Base-by-base conservation (phyloP, 2,888 invertebrate genomes). In the Cactoblastis cactorum region DNA sequence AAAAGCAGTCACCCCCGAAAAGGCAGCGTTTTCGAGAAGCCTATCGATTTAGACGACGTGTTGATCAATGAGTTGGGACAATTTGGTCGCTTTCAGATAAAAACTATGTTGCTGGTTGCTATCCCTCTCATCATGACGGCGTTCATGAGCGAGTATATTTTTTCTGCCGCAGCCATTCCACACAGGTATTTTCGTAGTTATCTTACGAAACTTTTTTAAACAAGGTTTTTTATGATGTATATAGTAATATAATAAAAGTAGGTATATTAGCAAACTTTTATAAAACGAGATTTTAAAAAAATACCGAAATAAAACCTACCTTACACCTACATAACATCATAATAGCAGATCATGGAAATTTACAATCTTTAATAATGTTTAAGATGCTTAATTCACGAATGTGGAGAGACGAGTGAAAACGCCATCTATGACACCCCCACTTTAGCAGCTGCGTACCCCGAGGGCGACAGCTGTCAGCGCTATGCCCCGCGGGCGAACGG, bases 111-210 rank as follows among this genome's bases (percentile, higher is more conserved):
- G 19, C 72, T 94, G 49, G 90, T 93, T 38, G 88, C 91, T 52
- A 57, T 93, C 43, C 92, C 93, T 0, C 82, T 93, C 56, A 75
- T 92, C 48, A 91, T 93, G 71, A 91, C 93, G 9, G 92, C 92
- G 1, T 91, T 92, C 53, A 87, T 90, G 54, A 87, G 39, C 11
- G 53, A 56, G 14, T 54, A 49, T 15, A 45, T 52, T 8, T 53
- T 53, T 35, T 37, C 50, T 0, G 49, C 56, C 12, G 56, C 53
- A 4, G 49, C 50, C 1, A 52, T 56, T 12, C 53, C 52, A 9
- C 51, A 52, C 12, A 53, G 56, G 56, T 51, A 45, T 38, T 14
- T 45, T 33, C n/a, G 12, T 5, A 18, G n/a, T 39, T 9, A 6
- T 22, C 22, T 22, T 4, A 6, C 9, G 9, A 6, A 28, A 28